Percentiles rank a stretch among this genome's conserved stretches.
Evolutionary conservation across 1,140 invertebrate species (phyloP).

Genomic region (Pygmarrhopalites habei): DNA sequence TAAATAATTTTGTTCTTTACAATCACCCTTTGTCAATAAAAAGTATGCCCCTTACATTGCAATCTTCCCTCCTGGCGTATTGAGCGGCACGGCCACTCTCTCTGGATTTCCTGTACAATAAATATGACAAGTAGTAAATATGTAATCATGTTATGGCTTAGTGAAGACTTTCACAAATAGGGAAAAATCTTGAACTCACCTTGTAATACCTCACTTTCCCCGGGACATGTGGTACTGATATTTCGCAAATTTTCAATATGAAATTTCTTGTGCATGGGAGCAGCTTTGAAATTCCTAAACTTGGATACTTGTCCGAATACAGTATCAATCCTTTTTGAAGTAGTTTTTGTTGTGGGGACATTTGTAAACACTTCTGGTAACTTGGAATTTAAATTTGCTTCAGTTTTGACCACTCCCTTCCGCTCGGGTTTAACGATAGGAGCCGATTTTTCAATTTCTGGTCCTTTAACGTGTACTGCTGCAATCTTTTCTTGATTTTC

Average conservation of each 20-base stretch:
- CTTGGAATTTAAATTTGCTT: conserved; percentile 24
- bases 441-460: background rate
- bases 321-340: conserved; percentile 71
- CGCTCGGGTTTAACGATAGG: conserved; percentile 35
- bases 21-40: conserved; percentile 69
- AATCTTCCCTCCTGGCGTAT: conserved; percentile 80
- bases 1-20: too few species aligned
- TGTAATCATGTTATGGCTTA: too few species aligned
- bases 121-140: too few species aligned
- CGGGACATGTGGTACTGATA: conserved; percentile 80
- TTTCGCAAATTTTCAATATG: conserved; percentile 89
- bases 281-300: conserved; percentile 85
- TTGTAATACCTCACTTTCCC: conserved; percentile 88
- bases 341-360: conserved; percentile 43
- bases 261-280: conserved; percentile 75
- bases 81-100: conserved; percentile 76
- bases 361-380: conserved; percentile 41
- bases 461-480: too few species aligned
- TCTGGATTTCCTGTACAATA: conserved; percentile 65
- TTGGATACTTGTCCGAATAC: conserved; percentile 88
- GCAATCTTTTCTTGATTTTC: background rate
- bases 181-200: too few species aligned
- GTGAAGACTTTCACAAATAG: too few species aligned
- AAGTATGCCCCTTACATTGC: conserved; percentile 74
- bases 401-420: conserved; percentile 22